These are phyloP conservation scores for Catharus bicknelli DNA, from an alignment of 2,113 vertebrate genomes.

Conservation along the genomic window DNA sequence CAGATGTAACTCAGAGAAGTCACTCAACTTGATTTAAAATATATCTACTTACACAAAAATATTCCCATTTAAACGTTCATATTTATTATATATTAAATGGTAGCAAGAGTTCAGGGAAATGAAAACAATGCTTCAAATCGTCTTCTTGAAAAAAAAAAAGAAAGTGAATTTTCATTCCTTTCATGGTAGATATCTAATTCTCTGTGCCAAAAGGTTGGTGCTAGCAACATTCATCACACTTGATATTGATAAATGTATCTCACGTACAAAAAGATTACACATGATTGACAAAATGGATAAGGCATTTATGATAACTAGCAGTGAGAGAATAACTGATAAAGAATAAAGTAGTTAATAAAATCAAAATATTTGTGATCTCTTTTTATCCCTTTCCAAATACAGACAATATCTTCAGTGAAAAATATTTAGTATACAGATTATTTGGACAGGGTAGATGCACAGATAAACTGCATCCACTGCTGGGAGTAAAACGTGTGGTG, in stretches of 20 bases:
- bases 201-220: background rate
- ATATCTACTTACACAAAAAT: background rate
- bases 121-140: background rate
- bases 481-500: background rate
- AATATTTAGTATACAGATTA: background rate
- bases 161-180: background rate
- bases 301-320: background rate
- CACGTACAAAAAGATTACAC: rapidly evolving
- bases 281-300: background rate
- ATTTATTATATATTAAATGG: background rate
- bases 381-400: background rate
- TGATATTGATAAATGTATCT: background rate
- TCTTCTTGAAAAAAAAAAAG: background rate
- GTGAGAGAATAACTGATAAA: background rate
- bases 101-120: background rate
- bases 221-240: background rate
- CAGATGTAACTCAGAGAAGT: background rate
- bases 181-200: background rate
- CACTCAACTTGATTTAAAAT: background rate
- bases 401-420: background rate
- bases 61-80: background rate
- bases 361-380: background rate
- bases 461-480: background rate
- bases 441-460: background rate
- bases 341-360: background rate